Evolutionary conservation across 2,797 vertebrate species (phyloP), one percentile per base, ranked within the genome.

Genomic region (Pterois miles): DNA sequence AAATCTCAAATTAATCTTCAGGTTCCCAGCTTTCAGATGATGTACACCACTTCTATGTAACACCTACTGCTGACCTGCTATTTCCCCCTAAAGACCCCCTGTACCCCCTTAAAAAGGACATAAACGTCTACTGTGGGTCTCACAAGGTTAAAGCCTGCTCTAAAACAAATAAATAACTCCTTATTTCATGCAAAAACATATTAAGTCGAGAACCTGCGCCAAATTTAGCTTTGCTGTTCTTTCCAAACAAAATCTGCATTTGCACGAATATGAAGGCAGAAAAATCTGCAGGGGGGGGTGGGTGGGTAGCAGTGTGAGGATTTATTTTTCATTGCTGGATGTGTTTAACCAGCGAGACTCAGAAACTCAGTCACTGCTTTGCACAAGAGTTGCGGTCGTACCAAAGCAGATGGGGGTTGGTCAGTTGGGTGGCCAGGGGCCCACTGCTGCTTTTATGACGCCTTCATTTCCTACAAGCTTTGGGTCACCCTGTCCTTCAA

Each of bases 391-490:
- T 76, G 81, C 36, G 71, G 83, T 86, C 78, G 69, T 73, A 33
- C 59, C 14, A 4, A 70, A 74, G 68, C 64, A 74, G 77, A 34
- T 40, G 38, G 54, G 68, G 67, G 69, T 31, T 64, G 77, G 80
- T 80, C 69, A 64, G 69, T 36, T 56, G 38, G 65, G 59, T 79
- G 63, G 79, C 66, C 63, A 12, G 58, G 34, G 64, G 80, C 52
- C 71, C 58, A 33, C 11, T 81, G 74, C 66, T 65, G 67, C 53
- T 81, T 87, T 85, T 71, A 79, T 80, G 76, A 82, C 79, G 83
- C 58, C 76, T 88, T 91, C 78, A 81, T 90, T 91, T 91, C 85
- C 83, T 76, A 70, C 77, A 81, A 91, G 76, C 75, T 53, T 56
- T 84, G 38, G 77, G 67, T 88, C 70, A 86, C 85, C 75, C 70